Evolutionary conservation across 1,140 invertebrate species (phyloP).

Genomic region (Orius insidiosus): DNA sequence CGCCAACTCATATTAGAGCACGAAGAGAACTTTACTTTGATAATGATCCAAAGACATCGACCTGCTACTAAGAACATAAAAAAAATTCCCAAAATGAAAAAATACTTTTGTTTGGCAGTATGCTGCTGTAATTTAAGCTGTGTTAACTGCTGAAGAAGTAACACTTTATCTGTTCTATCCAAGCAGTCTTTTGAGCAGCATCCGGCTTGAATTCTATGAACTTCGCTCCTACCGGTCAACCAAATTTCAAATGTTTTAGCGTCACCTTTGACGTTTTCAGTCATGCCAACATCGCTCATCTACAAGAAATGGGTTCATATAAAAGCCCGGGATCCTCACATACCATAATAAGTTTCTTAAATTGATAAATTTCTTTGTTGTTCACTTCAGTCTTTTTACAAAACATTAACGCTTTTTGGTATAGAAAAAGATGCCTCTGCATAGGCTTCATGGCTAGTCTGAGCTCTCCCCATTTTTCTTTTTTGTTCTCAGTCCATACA

Average conservation of each 20-base stretch:
- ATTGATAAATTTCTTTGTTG: conserved; percentile 76
- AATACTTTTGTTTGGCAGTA: conserved; percentile 16
- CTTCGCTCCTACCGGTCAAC: conserved; percentile 77
- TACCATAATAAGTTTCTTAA: conserved; percentile 79
- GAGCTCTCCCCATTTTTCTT: conserved; percentile 60
- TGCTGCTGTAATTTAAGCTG: conserved; percentile 67
- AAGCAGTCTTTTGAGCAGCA: conserved; percentile 65
- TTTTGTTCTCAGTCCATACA: conserved; percentile 78
- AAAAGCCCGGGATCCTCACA: conserved; percentile 17
- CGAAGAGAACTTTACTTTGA: conserved; percentile 29
- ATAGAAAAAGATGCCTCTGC: conserved; percentile 82
- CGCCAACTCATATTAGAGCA: conserved; percentile 32
- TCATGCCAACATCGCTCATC: conserved; percentile 86
- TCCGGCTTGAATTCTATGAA: conserved; percentile 84
- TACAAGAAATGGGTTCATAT: no score
- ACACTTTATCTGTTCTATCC: conserved; percentile 85
- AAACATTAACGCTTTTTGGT: conserved; percentile 82
- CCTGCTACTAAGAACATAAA: conserved; percentile 7
- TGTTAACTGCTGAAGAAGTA: conserved; percentile 77
- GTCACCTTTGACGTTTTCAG: conserved; percentile 80
- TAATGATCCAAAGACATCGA: conserved; percentile 13
- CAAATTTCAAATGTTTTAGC: conserved; percentile 84
- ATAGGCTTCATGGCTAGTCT: conserved; percentile 58
- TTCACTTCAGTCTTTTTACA: conserved; percentile 64
- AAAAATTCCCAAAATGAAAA: neutral